These are phyloP conservation scores for Helicoverpa assulta DNA, from an alignment of 2,888 invertebrate genomes.

Conservation along the genomic window DNA sequence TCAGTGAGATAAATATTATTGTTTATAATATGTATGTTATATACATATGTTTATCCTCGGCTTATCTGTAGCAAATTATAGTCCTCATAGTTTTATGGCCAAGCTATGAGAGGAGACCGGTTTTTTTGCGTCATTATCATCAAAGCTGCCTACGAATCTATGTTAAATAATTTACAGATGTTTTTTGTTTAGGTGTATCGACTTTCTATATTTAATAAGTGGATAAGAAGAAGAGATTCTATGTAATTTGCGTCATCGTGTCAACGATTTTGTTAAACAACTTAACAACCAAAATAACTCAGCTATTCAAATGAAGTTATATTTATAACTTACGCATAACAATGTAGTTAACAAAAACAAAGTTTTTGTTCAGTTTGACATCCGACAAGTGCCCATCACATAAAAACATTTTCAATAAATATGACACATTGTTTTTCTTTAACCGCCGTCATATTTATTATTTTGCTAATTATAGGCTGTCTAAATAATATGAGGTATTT, in stretches of 20 bases:
- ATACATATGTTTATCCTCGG: not conserved
- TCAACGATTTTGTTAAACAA: too few species aligned
- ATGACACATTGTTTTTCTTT: constrained; percentile 13
- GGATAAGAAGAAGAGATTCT: too few species aligned
- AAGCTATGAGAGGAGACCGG: not conserved
- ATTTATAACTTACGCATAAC: not conserved
- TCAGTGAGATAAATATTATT: not conserved
- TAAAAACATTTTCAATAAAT: constrained; percentile 5
- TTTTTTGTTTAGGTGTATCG: too few species aligned
- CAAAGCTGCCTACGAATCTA: not conserved
- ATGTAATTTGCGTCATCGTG: too few species aligned
- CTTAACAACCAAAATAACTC: too few species aligned
- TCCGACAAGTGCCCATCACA: constrained; percentile 2
- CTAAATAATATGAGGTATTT: constrained; percentile 13
- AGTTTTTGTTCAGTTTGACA: constrained; percentile 4
- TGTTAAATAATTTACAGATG: too few species aligned
- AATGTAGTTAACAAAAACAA: constrained; percentile 1
- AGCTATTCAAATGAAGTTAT: not conserved
- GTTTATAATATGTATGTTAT: not conserved
- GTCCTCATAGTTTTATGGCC: not conserved
- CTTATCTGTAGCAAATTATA: not conserved
- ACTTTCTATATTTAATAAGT: too few species aligned
- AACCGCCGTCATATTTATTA: not conserved
- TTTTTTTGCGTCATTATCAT: constrained; percentile 1
- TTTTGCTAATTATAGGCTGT: not conserved